Conservation (phyloP, 2,888 invertebrate genomes). For the Phasia obesa region DNA sequence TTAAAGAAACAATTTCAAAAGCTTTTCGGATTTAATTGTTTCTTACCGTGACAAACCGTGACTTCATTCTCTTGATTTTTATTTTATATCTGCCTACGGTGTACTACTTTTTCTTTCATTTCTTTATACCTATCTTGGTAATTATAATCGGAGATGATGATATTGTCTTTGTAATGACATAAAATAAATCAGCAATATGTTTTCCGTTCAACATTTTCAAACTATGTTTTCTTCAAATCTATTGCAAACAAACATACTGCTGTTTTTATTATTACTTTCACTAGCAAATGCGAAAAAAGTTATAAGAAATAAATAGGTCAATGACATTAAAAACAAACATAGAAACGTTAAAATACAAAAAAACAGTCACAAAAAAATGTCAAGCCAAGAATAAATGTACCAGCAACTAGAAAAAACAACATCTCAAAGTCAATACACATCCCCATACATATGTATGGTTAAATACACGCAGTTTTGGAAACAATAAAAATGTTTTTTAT, state of each 20-base stretch:
- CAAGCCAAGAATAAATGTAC: neutral
- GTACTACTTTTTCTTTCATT: too few species aligned
- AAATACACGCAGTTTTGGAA: slow-evolving; percentile 30
- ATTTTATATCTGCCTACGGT: too few species aligned
- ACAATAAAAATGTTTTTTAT: slow-evolving; percentile 48
- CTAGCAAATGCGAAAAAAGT: slow-evolving; percentile 6
- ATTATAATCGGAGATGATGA: too few species aligned
- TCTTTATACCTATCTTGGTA: too few species aligned
- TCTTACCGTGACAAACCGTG: too few species aligned
- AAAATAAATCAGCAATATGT: too few species aligned
- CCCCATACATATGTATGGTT: neutral
- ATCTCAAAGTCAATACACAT: slow-evolving; percentile 15
- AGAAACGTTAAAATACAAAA: slow-evolving; percentile 7
- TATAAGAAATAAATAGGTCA: slow-evolving; percentile 45
- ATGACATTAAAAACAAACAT: slow-evolving; percentile 48
- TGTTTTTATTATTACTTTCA: neutral
- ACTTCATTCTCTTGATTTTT: too few species aligned
- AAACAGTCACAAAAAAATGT: neutral
- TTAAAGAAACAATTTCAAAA: too few species aligned
- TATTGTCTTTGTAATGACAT: too few species aligned
- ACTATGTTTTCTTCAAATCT: too few species aligned
- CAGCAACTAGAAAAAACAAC: slow-evolving; percentile 13
- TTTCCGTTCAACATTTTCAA: too few species aligned
- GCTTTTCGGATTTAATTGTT: too few species aligned
- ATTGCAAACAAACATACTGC: neutral